phyloP scores from a whole-genome alignment of 2,113 vertebrate species.

The Martes martes region DNA sequence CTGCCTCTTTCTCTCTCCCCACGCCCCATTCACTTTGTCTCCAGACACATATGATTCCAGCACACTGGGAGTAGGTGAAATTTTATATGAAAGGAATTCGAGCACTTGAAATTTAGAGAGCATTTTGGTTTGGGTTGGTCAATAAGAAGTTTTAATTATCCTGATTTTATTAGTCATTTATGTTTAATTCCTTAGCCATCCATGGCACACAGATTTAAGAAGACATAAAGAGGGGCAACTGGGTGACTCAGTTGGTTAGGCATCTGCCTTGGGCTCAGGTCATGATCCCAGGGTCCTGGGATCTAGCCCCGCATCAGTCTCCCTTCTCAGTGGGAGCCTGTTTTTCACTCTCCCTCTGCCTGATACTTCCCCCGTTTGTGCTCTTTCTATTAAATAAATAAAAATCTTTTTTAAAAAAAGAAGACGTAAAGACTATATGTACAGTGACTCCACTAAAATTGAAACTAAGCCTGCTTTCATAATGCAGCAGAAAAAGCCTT shows the following conservation, averaged over 20 bases:
- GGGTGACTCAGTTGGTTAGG: too few species aligned
- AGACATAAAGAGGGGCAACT: background rate
- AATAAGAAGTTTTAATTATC: background rate
- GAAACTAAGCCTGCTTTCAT: background rate
- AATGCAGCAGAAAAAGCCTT: background rate
- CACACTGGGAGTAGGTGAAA: background rate
- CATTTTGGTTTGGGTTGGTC: background rate
- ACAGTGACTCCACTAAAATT: background rate
- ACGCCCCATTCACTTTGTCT: background rate
- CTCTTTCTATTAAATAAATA: too few species aligned
- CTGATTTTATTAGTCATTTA: conserved; percentile 9
- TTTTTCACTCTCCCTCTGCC: too few species aligned
- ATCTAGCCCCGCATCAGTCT: too few species aligned
- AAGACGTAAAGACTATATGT: background rate
- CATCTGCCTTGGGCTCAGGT: too few species aligned
- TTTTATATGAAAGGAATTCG: background rate
- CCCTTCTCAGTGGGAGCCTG: too few species aligned
- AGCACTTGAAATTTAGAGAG: background rate
- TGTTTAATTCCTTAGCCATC: conserved; percentile 6
- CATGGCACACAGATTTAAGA: conserved; percentile 8
- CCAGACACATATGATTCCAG: background rate
- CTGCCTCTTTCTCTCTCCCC: too few species aligned
- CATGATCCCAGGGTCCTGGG: too few species aligned
- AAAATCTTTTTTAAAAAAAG: background rate
- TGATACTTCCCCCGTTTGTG: too few species aligned